Evolutionary conservation across 2,113 vertebrate species (phyloP).

Genomic region (Cebus imitator): DNA sequence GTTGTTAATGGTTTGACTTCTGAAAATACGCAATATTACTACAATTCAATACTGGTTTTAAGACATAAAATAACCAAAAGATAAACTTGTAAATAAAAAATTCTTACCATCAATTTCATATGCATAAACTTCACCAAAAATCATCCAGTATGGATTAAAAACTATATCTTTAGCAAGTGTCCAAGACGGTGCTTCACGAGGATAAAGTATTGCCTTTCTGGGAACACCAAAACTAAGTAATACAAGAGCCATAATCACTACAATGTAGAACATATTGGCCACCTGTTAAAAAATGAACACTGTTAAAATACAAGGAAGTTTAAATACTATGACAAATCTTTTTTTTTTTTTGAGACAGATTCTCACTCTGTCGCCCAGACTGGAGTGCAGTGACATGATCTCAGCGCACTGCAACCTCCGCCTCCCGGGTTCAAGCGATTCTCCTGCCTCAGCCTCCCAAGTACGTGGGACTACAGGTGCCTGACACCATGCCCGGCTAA

Average conservation of each 20-base stretch:
- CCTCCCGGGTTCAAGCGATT: too few relatives aligned
- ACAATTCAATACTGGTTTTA: conserved; percentile 30
- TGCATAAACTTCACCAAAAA: conserved; percentile 99
- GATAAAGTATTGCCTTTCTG: conserved; percentile 97
- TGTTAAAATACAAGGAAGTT: conserved; percentile 45
- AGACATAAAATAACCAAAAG: conserved; percentile 28
- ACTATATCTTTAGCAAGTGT: conserved; percentile 95
- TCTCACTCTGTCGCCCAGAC: too few relatives aligned
- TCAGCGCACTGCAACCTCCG: too few relatives aligned
- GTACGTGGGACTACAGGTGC: too few relatives aligned
- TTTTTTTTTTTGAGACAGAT: background rate
- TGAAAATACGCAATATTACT: conserved; percentile 15
- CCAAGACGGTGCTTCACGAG: conserved; percentile 93
- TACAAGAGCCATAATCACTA: conserved; percentile 98
- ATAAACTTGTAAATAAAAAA: conserved; percentile 38
- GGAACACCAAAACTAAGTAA: conserved; percentile 98
- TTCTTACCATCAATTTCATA: conserved; percentile 99
- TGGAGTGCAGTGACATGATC: too few relatives aligned
- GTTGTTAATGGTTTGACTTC: background rate
- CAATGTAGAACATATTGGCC: conserved; percentile 99
- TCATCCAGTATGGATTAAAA: conserved; percentile 99
- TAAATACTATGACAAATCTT: conserved; percentile 31
- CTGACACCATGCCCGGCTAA: too few relatives aligned
- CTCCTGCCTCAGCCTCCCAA: too few relatives aligned
- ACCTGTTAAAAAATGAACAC: conserved; percentile 86